phyloP scores from a whole-genome alignment of 2,113 vertebrate species.

The Euleptes europaea region DNA sequence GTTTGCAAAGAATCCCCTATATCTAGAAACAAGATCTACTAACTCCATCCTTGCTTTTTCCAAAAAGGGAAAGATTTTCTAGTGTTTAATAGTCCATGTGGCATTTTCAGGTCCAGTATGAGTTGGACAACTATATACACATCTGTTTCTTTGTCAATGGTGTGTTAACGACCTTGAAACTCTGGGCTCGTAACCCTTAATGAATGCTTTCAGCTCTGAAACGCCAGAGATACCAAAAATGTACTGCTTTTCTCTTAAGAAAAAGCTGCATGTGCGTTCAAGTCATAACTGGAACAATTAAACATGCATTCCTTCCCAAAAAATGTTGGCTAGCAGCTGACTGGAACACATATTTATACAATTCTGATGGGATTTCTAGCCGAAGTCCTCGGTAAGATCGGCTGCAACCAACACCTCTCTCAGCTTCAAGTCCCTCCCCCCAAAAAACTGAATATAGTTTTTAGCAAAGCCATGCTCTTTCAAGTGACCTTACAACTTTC shows the following conservation, averaged over 20 bases:
- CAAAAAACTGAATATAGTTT: not conserved
- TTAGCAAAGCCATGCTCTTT: slow-evolving; percentile 26
- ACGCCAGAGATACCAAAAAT: not conserved
- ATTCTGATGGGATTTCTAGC: not conserved
- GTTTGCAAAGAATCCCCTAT: not conserved
- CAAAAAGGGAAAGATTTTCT: not conserved
- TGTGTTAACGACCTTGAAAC: not conserved
- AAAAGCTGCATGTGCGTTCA: not conserved
- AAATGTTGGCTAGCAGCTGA: not conserved
- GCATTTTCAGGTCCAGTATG: not conserved
- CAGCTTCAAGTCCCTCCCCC: not conserved
- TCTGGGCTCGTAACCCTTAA: not conserved
- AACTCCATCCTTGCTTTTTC: not conserved
- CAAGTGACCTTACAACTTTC: slow-evolving; percentile 46
- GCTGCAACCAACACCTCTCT: not conserved
- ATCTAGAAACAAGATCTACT: not conserved
- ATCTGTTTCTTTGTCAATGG: not conserved
- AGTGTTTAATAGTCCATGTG: not conserved
- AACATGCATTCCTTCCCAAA: not conserved
- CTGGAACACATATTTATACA: not conserved
- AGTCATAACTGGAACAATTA: too few relatives aligned
- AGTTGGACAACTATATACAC: not conserved
- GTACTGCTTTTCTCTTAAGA: not conserved
- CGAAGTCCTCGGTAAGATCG: not conserved
- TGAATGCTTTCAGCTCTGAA: too few relatives aligned